These are phyloP conservation scores for Typhlichthys subterraneus DNA, from an alignment of 2,797 vertebrate species.

Conservation along the genomic window DNA sequence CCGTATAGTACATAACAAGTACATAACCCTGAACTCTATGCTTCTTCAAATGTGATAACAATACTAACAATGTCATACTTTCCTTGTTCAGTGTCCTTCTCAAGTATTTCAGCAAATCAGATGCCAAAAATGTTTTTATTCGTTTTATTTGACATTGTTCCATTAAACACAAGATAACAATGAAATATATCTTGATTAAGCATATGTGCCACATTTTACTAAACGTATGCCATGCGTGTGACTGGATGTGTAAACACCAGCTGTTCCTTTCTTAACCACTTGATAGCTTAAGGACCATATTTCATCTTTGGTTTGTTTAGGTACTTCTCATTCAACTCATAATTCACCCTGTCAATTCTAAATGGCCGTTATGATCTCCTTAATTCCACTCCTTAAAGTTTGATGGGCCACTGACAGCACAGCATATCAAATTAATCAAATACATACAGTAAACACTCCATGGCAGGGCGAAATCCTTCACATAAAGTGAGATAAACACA, in stretches of 20 bases:
- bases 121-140: too few species aligned
- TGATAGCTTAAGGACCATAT: background rate
- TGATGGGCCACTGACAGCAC: constrained; percentile 39
- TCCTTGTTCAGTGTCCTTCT: too few species aligned
- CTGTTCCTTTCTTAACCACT: constrained; percentile 18
- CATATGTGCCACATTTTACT: constrained; percentile 1
- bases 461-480: constrained; percentile 25
- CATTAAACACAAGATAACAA: background rate
- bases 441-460: background rate
- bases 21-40: constrained; percentile 8
- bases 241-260: constrained; percentile 20
- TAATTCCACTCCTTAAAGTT: constrained; percentile 19
- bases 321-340: constrained; percentile 16
- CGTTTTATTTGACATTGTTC: background rate
- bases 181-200: background rate
- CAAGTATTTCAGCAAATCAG: too few species aligned
- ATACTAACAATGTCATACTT: constrained; percentile 15
- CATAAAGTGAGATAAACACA: constrained; percentile 31
- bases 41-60: constrained; percentile 7
- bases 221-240: background rate
- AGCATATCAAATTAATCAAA: constrained; percentile 58
- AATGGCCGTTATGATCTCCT: constrained; percentile 35
- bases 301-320: background rate
- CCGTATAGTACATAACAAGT: constrained; percentile 32
- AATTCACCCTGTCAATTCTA: constrained; percentile 29